Evolutionary conservation across 2,113 vertebrate genomes (phyloP).

Genomic region (Galemys pyrenaicus): DNA sequence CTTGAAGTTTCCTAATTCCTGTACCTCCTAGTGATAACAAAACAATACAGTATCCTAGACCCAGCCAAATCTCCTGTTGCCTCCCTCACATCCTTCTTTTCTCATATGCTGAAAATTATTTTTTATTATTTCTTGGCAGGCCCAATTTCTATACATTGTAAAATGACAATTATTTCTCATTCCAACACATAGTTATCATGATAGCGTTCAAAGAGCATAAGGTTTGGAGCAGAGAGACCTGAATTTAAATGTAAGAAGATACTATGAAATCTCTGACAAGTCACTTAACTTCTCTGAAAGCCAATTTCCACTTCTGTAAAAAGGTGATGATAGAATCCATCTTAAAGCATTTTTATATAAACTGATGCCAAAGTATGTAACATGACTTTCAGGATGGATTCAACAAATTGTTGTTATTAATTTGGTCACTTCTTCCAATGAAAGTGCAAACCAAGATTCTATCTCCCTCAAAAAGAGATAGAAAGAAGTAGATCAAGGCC

Average conservation of each 20-base stretch:
- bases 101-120: neutral
- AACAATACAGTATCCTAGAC: neutral
- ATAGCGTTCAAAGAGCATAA: neutral
- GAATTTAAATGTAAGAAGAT: neutral
- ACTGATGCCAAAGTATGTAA: neutral
- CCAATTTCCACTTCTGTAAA: conserved; percentile 6
- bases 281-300: neutral
- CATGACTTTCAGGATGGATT: neutral
- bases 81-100: neutral
- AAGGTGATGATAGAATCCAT: neutral
- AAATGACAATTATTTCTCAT: neutral
- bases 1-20: neutral
- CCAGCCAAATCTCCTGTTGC: neutral
- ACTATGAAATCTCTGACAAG: neutral
- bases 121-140: neutral
- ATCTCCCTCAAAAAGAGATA: neutral
- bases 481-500: neutral
- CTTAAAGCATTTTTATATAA: neutral
- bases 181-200: neutral
- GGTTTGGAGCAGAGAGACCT: neutral
- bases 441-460: neutral
- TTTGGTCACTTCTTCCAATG: neutral
- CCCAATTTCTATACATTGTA: neutral
- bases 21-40: neutral
- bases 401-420: neutral